Percentiles rank a stretch among this genome's conserved stretches.
Evolutionary conservation across 2,113 vertebrate genomes (phyloP).

Genomic region (Sialia sialis): DNA sequence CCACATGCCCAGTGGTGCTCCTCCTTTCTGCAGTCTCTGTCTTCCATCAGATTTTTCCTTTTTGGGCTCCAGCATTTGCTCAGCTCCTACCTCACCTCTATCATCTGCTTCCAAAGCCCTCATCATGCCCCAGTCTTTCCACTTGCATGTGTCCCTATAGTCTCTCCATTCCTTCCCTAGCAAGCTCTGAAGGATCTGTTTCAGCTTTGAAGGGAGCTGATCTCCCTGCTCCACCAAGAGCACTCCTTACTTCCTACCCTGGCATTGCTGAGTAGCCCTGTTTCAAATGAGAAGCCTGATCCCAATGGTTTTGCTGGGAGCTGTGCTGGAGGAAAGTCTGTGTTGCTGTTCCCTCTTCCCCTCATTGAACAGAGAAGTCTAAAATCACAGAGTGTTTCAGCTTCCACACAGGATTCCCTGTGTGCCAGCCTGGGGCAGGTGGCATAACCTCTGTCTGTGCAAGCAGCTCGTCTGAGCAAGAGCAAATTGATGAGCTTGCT

Average conservation of each 20-base stretch:
- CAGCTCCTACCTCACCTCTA: not conserved
- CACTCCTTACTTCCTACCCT: not conserved
- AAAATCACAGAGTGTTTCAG: not conserved
- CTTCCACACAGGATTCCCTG: accelerated
- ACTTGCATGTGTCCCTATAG: accelerated
- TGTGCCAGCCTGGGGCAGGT: not conserved
- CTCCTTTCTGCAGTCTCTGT: not conserved
- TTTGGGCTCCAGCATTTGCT: not conserved
- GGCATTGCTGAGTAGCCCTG: not conserved
- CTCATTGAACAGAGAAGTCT: accelerated
- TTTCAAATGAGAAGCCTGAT: not conserved
- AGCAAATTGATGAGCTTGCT: not conserved
- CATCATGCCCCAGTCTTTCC: not conserved
- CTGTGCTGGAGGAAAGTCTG: not conserved
- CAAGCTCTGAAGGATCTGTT: not conserved
- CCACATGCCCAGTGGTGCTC: not conserved
- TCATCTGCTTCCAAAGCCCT: not conserved
- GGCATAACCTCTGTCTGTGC: not conserved
- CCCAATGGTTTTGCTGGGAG: not conserved
- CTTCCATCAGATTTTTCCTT: not conserved
- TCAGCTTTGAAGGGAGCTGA: not conserved
- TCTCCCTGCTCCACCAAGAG: not conserved
- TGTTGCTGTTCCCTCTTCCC: not conserved
- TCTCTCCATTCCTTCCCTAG: not conserved
- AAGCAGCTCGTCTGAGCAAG: not conserved